phyloP scores from a whole-genome alignment of 2,888 invertebrate species.

The Caenorhabditis uteleia region DNA sequence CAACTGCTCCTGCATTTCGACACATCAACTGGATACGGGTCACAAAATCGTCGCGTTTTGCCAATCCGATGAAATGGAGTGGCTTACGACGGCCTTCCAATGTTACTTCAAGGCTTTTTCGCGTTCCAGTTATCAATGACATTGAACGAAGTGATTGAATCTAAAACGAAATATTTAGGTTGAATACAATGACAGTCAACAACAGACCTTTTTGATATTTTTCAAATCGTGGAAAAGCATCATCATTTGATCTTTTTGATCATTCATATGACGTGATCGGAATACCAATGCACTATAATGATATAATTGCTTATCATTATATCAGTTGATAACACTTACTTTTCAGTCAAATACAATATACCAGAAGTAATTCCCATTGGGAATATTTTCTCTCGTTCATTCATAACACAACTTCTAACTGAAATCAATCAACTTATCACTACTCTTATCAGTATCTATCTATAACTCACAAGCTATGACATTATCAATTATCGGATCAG shows the following conservation, averaged over 20 bases:
- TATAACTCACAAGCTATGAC: constrained; percentile 46
- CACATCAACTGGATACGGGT: constrained; percentile 42
- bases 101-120: constrained; percentile 58
- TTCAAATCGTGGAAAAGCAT: constrained; percentile 56
- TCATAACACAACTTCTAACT: constrained; percentile 62
- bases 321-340: constrained; percentile 11
- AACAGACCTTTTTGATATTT: constrained; percentile 51
- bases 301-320: background rate
- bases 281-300: constrained; percentile 55
- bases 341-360: constrained; percentile 55
- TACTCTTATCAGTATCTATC: background rate
- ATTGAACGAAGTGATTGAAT: constrained; percentile 50
- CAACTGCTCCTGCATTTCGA: constrained; percentile 29
- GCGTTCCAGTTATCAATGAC: constrained; percentile 50
- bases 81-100: constrained; percentile 53
- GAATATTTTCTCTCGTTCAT: constrained; percentile 57
- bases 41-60: constrained; percentile 51
- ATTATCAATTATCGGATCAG: constrained; percentile 47
- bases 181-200: background rate
- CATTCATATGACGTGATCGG: constrained; percentile 39
- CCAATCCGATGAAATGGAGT: constrained; percentile 56
- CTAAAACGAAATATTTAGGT: constrained; percentile 17
- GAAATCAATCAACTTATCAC: constrained; percentile 18
- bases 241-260: constrained; percentile 42
- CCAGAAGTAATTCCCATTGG: constrained; percentile 57